Evolutionary conservation across 1,140 invertebrate species (phyloP).

Genomic region (Aphaenogaster floridana): DNA sequence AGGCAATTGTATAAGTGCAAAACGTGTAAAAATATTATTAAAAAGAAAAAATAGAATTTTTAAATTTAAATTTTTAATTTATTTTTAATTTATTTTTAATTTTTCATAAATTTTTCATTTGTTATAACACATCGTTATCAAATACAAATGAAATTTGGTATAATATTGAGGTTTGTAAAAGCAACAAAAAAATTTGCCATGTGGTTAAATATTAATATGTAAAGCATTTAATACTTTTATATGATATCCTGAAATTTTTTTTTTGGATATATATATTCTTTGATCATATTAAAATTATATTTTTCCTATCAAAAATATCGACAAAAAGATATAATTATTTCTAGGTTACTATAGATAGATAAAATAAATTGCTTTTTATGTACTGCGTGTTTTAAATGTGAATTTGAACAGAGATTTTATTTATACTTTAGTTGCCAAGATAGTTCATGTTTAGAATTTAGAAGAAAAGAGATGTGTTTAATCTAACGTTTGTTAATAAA

Average conservation of each 20-base stretch:
- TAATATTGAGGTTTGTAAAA: background rate
- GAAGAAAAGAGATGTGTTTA: background rate
- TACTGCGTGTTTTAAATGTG: background rate
- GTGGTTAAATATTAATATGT: background rate
- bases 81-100: background rate
- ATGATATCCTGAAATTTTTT: background rate
- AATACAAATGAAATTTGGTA: background rate
- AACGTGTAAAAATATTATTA: background rate
- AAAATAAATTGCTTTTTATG: background rate
- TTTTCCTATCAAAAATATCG: background rate
- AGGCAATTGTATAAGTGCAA: background rate
- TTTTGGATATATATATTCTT: background rate
- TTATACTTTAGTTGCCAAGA: background rate
- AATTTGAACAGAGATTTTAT: conserved; percentile 4
- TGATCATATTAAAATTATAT: background rate
- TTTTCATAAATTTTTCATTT: background rate
- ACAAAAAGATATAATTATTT: background rate
- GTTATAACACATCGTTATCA: background rate
- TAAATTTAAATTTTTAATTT: background rate
- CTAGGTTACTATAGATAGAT: background rate
- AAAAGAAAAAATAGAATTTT: conserved; percentile 1
- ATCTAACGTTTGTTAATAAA: background rate
- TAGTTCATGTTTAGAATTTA: background rate
- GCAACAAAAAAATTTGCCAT: background rate
- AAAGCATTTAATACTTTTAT: background rate